Percentiles rank a stretch among this genome's conserved stretches.
Evolutionary conservation across 2,888 invertebrate genomes (phyloP).

Genomic region (Rhyacophila evoluta): DNA sequence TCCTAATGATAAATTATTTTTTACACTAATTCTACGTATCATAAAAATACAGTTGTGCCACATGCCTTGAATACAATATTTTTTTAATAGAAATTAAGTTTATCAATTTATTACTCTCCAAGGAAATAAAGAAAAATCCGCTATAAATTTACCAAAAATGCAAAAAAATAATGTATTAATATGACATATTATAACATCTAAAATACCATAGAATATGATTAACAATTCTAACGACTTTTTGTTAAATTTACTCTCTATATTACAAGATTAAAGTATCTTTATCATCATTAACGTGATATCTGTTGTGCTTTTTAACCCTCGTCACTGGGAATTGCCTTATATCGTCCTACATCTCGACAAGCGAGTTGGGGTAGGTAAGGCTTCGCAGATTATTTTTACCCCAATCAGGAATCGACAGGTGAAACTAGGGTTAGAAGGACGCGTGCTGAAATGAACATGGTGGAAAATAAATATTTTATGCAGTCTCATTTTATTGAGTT

Average conservation of each 20-base stretch:
- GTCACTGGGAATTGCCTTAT: neutral
- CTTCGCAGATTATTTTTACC: neutral
- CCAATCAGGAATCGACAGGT: conserved; percentile 15
- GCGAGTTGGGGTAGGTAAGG: neutral
- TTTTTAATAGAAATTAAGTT: too few species aligned
- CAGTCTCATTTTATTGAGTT: too few species aligned
- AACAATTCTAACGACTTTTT: neutral
- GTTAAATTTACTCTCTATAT: neutral
- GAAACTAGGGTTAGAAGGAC: neutral
- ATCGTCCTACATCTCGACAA: neutral
- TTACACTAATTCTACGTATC: too few species aligned
- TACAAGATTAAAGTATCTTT: neutral
- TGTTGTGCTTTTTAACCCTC: conserved; percentile 11
- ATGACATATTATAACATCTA: too few species aligned
- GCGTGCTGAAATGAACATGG: neutral
- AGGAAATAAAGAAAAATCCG: too few species aligned
- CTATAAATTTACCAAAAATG: too few species aligned
- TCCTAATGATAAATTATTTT: too few species aligned
- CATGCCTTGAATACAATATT: too few species aligned
- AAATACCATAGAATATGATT: too few species aligned
- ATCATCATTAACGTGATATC: neutral
- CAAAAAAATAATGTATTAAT: too few species aligned
- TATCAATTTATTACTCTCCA: too few species aligned
- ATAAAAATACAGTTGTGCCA: too few species aligned
- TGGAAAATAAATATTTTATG: neutral